These are phyloP conservation scores for Serripes groenlandicus DNA, from an alignment of 2,888 invertebrate genomes.

Conservation along the genomic window DNA sequence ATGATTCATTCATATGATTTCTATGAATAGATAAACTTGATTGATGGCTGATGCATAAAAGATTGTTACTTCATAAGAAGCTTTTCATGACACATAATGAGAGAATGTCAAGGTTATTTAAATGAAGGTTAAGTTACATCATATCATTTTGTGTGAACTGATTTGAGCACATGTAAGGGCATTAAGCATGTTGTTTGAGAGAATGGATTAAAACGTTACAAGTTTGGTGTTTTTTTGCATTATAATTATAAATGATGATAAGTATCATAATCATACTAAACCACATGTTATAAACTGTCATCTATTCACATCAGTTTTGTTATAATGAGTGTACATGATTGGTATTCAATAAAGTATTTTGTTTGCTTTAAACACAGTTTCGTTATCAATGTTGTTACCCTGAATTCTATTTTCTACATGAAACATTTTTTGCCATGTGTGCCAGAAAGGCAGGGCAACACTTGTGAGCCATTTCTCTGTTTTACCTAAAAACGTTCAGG, in stretches of 20 bases:
- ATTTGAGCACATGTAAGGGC: constrained; percentile 21
- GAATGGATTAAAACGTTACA: constrained; percentile 4
- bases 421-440: no score
- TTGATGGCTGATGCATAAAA: no score
- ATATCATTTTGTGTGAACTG: constrained; percentile 14
- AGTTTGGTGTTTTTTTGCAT: constrained; percentile 5
- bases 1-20: no score
- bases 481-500: no score
- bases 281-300: constrained; percentile 68
- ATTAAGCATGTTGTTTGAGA: constrained; percentile 16
- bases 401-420: no score
- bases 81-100: no score
- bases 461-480: no score
- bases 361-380: constrained; percentile 76
- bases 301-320: constrained; percentile 76
- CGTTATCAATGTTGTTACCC: neutral
- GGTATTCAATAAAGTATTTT: constrained; percentile 84
- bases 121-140: neutral
- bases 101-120: constrained; percentile 6
- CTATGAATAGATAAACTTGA: no score
- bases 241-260: constrained; percentile 21
- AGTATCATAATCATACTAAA: constrained; percentile 51
- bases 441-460: no score
- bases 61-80: no score
- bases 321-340: constrained; percentile 80